Base-by-base conservation (phyloP, 2,113 vertebrate species). In the Phasianus colchicus region DNA sequence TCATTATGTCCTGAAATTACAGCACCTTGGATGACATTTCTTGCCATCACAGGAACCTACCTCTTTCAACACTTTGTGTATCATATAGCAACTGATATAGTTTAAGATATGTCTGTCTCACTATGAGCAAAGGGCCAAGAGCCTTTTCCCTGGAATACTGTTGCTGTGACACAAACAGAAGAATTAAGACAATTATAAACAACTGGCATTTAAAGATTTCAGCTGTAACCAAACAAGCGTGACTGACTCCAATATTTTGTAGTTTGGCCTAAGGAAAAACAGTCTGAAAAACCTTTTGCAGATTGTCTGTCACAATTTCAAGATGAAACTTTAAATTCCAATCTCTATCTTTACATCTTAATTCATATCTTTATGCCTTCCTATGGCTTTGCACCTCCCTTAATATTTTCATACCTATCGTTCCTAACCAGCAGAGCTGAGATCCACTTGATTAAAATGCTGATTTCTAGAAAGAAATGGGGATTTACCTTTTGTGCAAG, bases 381-480 rank as follows among this genome's bases (percentile, higher is more conserved):
- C 80, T 52, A 57, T 43, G 65, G 58, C 40, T 81, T 86, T 47
- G 52, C 15, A 24, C 25, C 9, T 61, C 22, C n/a, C 7, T 69
- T 86, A n/a, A 36, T 66, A 57, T 81, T 47, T 50, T 92, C 43
- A 74, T 45, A 58, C 10, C 30, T 36, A 3, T 63, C 45, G 54
- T 83, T 86, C 81, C 60, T 86, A 92, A 78, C 16, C n/a, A 64
- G 24, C 34, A 84, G 70, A 78, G 74, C 29, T 93, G 64, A 78
- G 25, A 34, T 14, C 4, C 17, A 47, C 47, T 30, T 82, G 67
- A 43, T 91, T 80, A 67, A 50, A 76, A 69, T 36, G 22, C 42
- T 60, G 64, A 86, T 71, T 90, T 8, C 48, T 83, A 42, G 60
- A 77, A 77, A 74, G 21, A 70, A 66, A 57, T 25, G 18, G 72